Conservation (phyloP, 1,140 invertebrate species). For the Mercenaria mercenaria region DNA sequence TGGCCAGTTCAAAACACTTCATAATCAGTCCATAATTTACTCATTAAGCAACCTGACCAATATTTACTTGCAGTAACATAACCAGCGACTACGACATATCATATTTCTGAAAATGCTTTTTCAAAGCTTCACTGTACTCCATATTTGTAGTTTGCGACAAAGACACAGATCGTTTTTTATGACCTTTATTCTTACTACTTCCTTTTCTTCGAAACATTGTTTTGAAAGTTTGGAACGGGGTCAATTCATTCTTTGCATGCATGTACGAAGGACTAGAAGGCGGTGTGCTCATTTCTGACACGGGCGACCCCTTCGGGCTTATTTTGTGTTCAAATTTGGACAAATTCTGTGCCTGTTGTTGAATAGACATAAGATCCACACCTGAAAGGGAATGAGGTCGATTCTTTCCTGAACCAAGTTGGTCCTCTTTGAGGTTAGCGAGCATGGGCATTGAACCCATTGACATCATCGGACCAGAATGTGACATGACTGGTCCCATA, state of each 20-base stretch:
- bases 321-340: neutral
- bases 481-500: constrained; percentile 13
- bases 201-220: constrained; percentile 64
- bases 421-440: neutral
- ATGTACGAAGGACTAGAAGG: constrained; percentile 51
- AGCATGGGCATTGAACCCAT: constrained; percentile 61
- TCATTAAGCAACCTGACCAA: no score
- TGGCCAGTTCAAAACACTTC: no score
- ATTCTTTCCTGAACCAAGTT: constrained; percentile 30
- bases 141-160: constrained; percentile 60
- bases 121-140: constrained; percentile 61
- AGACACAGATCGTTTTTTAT: constrained; percentile 60
- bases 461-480: constrained; percentile 55
- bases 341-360: constrained; percentile 31
- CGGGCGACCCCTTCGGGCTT: neutral
- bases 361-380: constrained; percentile 52
- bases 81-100: constrained; percentile 59
- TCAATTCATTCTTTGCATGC: constrained; percentile 47
- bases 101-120: constrained; percentile 67
- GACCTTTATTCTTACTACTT: constrained; percentile 58
- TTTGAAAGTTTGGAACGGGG: constrained; percentile 60
- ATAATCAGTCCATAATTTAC: no score
- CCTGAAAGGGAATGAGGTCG: constrained; percentile 63
- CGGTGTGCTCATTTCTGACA: neutral
- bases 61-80: no score